Percentiles rank a stretch among this genome's conserved stretches.
Conservation (phyloP, 1,140 invertebrate species). For the Alviniconcha marisindica region DNA sequence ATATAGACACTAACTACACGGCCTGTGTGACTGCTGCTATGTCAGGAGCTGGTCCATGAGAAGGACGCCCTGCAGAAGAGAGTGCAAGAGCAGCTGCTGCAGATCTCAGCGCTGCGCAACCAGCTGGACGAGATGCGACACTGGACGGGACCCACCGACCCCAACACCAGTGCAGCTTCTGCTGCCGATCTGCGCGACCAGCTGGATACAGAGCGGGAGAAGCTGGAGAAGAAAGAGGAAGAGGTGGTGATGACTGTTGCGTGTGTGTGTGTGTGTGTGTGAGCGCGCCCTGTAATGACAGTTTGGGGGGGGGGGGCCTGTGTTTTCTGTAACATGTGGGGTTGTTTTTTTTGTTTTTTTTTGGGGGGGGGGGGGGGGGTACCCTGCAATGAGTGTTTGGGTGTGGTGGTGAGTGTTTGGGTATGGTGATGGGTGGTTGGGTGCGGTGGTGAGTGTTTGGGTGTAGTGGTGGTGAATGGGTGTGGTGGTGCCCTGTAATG, state of each 20-base stretch:
- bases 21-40: too few relatives aligned
- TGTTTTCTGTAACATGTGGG: too few relatives aligned
- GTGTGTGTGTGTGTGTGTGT: not conserved
- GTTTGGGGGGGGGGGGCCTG: not conserved
- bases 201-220: conserved; percentile 60
- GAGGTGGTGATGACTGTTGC: conserved; percentile 35
- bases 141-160: conserved; percentile 45
- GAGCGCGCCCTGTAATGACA: too few relatives aligned
- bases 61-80: conserved; percentile 87
- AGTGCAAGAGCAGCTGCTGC: conserved; percentile 86
- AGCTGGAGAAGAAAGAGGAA: conserved; percentile 62
- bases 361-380: too few relatives aligned
- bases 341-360: too few relatives aligned
- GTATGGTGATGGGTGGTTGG: too few relatives aligned
- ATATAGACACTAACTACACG: too few relatives aligned
- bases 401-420: too few relatives aligned
- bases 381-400: too few relatives aligned
- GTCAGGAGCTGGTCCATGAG: conserved; percentile 86
- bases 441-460: too few relatives aligned
- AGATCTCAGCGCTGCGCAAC: conserved; percentile 86
- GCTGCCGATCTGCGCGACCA: conserved; percentile 52
- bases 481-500: too few relatives aligned
- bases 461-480: too few relatives aligned
- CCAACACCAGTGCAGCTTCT: conserved; percentile 27
- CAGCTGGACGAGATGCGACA: conserved; percentile 82